Percentiles rank a stretch among this genome's conserved stretches.
phyloP scores from a whole-genome alignment of 1,140 invertebrate genomes.

The Dreissena polymorpha region DNA sequence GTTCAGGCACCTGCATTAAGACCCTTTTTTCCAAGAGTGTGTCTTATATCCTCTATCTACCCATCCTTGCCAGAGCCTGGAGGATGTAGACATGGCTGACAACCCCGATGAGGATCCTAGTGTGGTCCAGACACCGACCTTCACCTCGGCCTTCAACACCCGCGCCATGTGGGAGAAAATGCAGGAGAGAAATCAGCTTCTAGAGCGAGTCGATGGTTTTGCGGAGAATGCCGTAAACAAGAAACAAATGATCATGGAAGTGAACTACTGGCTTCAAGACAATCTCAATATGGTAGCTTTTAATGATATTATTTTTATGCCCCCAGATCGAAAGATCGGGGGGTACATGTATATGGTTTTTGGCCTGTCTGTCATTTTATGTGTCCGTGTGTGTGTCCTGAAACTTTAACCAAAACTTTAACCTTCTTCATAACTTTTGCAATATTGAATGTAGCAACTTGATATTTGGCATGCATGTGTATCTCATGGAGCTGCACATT shows the following conservation, averaged over 20 bases:
- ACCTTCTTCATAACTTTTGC: no score
- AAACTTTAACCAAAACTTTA: no score
- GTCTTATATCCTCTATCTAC: neutral
- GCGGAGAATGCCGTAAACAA: slow-evolving; percentile 33
- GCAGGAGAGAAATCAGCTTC: neutral
- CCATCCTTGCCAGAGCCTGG: slow-evolving; percentile 24
- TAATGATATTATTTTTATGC: no score
- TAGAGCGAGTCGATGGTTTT: slow-evolving; percentile 19
- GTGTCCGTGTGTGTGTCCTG: no score
- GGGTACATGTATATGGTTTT: no score
- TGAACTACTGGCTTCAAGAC: slow-evolving; percentile 30
- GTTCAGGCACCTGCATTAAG: no score
- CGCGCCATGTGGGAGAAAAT: neutral
- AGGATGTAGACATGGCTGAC: slow-evolving; percentile 8
- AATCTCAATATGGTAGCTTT: slow-evolving; percentile 36
- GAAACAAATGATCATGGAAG: slow-evolving; percentile 39
- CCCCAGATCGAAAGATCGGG: no score
- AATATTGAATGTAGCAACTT: no score
- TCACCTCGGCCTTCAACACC: slow-evolving; percentile 1
- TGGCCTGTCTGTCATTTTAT: no score
- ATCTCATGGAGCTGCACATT: no score
- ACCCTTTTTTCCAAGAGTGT: no score
- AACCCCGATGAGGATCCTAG: slow-evolving; percentile 7
- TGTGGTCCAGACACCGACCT: neutral
- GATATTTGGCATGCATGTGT: no score